These are phyloP conservation scores for Sinella curviseta DNA, from an alignment of 1,140 invertebrate species.

Conservation along the genomic window DNA sequence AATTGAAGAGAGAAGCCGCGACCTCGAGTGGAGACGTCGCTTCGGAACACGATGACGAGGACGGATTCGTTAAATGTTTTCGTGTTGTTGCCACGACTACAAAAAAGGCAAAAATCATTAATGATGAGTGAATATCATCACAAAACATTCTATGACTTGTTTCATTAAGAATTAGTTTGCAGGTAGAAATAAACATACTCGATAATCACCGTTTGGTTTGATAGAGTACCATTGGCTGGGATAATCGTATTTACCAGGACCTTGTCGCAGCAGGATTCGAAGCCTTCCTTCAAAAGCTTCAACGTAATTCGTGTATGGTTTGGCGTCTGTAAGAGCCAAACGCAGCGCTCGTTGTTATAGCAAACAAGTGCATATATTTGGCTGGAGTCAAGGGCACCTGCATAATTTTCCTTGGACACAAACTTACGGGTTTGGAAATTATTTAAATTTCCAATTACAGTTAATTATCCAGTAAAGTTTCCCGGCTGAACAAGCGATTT, in stretches of 20 bases:
- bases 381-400: no score
- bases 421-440: no score
- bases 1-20: background rate
- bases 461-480: no score
- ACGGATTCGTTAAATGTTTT: background rate
- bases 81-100: background rate
- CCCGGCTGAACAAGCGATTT: no score
- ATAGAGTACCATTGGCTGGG: background rate
- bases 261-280: slow-evolving; percentile 2
- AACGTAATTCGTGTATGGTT: background rate
- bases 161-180: no score
- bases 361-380: background rate
- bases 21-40: background rate
- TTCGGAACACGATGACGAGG: background rate
- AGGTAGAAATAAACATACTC: background rate
- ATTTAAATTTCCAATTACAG: no score
- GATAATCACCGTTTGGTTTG: background rate
- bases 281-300: slow-evolving; percentile 5
- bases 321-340: background rate
- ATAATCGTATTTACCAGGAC: background rate
- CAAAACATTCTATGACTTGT: no score
- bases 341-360: slow-evolving; percentile 8
- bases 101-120: background rate
- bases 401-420: no score
- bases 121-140: no score